Percentiles rank a stretch among this genome's conserved stretches.
Evolutionary conservation across 2,888 invertebrate genomes (phyloP).

Genomic region (Hoplodrina ambigua): DNA sequence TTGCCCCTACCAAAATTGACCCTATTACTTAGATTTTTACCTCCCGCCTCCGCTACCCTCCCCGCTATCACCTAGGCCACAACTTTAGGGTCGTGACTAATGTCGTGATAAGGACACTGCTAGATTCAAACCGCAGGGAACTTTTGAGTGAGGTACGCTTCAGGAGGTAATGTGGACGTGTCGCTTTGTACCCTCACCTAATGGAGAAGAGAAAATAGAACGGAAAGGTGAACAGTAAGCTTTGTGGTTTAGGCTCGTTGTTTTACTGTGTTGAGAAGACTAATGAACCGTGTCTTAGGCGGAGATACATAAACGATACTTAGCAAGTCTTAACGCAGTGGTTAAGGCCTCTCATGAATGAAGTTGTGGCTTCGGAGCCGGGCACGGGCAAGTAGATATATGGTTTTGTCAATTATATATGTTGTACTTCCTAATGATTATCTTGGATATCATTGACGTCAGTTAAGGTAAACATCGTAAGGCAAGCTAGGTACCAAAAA

Average conservation of each 20-base stretch:
- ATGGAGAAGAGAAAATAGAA: slow-evolving; percentile 26
- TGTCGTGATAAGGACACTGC: slow-evolving; percentile 21
- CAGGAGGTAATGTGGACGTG: slow-evolving; percentile 19
- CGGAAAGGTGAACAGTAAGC: slow-evolving; percentile 24
- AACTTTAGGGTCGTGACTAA: slow-evolving; percentile 22
- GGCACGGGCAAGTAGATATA: too few species aligned
- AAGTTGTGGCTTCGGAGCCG: too few species aligned
- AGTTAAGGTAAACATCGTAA: too few species aligned
- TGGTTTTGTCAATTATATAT: too few species aligned
- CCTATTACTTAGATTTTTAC: neutral
- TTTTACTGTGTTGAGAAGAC: slow-evolving; percentile 5
- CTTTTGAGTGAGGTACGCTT: slow-evolving; percentile 37
- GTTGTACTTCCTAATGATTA: too few species aligned
- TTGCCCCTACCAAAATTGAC: too few species aligned
- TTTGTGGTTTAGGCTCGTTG: slow-evolving; percentile 22
- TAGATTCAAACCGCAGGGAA: slow-evolving; percentile 35
- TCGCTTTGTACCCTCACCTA: slow-evolving; percentile 24
- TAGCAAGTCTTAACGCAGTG: too few species aligned
- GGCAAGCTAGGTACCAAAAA: too few species aligned
- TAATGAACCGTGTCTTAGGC: slow-evolving; percentile 21
- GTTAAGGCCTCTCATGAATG: too few species aligned
- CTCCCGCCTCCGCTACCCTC: neutral
- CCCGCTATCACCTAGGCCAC: neutral
- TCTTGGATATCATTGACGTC: too few species aligned
- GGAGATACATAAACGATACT: neutral